Evolutionary conservation across 2,797 vertebrate genomes (phyloP).

Genomic region (Hemitrygon akajei): DNA sequence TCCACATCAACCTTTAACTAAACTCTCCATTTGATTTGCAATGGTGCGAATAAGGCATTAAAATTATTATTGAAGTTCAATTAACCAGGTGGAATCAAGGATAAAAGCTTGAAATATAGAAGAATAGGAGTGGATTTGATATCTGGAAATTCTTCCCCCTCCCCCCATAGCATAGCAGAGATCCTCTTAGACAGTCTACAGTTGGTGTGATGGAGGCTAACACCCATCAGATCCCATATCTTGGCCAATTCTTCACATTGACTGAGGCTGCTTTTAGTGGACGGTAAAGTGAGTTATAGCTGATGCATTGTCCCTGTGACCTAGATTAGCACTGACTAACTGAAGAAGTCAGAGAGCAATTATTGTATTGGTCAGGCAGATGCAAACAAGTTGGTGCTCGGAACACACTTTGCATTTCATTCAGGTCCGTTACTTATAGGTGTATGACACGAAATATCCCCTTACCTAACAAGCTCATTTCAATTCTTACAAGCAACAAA

Average conservation of each 20-base stretch:
- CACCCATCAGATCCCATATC: neutral
- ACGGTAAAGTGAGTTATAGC: neutral
- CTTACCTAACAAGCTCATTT: neutral
- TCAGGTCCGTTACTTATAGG: neutral
- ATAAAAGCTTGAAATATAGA: neutral
- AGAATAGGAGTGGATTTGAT: neutral
- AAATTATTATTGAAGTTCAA: neutral
- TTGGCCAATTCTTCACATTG: neutral
- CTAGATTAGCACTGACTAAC: neutral
- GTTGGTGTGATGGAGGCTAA: neutral
- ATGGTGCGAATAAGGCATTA: neutral
- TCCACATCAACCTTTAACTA: neutral
- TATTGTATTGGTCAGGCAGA: neutral
- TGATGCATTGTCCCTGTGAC: neutral
- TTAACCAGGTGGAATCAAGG: neutral
- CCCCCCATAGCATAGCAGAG: neutral
- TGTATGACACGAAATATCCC: no score
- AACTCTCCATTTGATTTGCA: neutral
- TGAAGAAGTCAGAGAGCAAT: neutral
- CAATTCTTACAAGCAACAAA: neutral
- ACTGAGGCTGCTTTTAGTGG: neutral
- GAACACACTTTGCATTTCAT: no score
- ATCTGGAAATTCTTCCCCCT: neutral
- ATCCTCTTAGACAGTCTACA: neutral
- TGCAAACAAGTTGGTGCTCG: neutral